phyloP scores from a whole-genome alignment of 2,888 invertebrate genomes.

The Chymomyza fuscimana region DNA sequence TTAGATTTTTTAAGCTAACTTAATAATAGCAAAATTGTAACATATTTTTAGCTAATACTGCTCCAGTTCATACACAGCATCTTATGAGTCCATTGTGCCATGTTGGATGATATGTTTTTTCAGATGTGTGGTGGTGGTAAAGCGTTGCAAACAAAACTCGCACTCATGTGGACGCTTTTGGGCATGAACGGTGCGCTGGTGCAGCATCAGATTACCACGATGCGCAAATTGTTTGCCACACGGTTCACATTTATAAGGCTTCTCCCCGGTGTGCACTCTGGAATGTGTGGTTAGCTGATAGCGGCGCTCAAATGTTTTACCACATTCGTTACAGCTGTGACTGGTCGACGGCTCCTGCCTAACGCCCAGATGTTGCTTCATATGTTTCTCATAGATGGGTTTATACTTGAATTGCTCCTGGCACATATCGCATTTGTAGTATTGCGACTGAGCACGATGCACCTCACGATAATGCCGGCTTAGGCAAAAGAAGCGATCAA shows the following conservation, averaged over 20 bases:
- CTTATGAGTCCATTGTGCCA: background rate
- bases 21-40: too few species aligned
- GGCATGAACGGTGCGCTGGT: slow-evolving; percentile 83
- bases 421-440: slow-evolving; percentile 80
- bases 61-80: background rate
- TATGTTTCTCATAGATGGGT: slow-evolving; percentile 82
- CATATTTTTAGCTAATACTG: background rate
- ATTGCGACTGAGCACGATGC: background rate
- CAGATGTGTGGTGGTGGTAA: background rate
- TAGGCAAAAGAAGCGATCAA: background rate
- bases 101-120: background rate
- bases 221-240: slow-evolving; percentile 89
- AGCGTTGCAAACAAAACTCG: slow-evolving; percentile 81
- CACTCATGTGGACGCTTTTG: slow-evolving; percentile 86
- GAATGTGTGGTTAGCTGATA: slow-evolving; percentile 82
- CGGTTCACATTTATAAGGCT: slow-evolving; percentile 91
- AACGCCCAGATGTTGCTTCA: slow-evolving; percentile 83
- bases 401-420: slow-evolving; percentile 80
- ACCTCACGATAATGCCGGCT: background rate
- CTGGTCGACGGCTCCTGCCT: background rate
- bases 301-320: slow-evolving; percentile 42
- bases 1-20: too few species aligned
- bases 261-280: slow-evolving; percentile 97
- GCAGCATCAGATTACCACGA: slow-evolving; percentile 88
- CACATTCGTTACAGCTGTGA: slow-evolving; percentile 68